Evolutionary conservation across 2,888 invertebrate genomes (phyloP), one percentile per base, ranked within the genome.

Genomic region (Carcina quercana): DNA sequence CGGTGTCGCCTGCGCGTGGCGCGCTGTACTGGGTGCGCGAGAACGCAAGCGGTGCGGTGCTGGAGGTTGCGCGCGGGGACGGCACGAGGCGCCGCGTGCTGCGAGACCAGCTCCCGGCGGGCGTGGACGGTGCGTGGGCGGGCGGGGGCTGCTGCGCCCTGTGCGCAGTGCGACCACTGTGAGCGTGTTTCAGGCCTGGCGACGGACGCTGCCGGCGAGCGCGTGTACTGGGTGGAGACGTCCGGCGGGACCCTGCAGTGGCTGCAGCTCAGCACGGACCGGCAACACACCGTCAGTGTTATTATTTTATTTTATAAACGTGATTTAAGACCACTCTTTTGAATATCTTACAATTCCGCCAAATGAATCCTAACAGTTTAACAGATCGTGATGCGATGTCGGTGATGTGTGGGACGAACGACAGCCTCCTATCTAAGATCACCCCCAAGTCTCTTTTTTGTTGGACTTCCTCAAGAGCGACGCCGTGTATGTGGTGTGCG

Each of bases 61-160:
- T 93, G 30, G 88, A 88, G 63, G 69, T 70, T 44, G 88, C 91
- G 14, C 73, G 80, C 43, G 88, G 93, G 74, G 93, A 91, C 68
- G 93, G 91, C 12, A 76, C 80, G 24, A 64, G 62, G 10, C 72
- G 87, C 2, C 59, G 58, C 35, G 28, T 43, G 42, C 57, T 80
- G 38, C 57, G 10, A 25, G 57, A 62, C 43, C 50, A 59, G 37
- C 63, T 51, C 49, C 47, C 83, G 44, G 45, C 69, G 49, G 69
- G 52, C 28, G 71, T 70, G 42, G 48, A 59, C 35, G 52, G 76
- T 70, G 7, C 45, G 62, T 61, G 35, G 21, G 11, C 5, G 8
- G n/a, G 20, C 28, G 13, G 10, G 5, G 11, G 13, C 28, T 8
- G 21, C 15, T 11, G 12, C 25, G 25, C 10, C 25, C 13, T 7